Evolutionary conservation across 2,113 vertebrate species (phyloP).

Genomic region (Festucalex cinctus): DNA sequence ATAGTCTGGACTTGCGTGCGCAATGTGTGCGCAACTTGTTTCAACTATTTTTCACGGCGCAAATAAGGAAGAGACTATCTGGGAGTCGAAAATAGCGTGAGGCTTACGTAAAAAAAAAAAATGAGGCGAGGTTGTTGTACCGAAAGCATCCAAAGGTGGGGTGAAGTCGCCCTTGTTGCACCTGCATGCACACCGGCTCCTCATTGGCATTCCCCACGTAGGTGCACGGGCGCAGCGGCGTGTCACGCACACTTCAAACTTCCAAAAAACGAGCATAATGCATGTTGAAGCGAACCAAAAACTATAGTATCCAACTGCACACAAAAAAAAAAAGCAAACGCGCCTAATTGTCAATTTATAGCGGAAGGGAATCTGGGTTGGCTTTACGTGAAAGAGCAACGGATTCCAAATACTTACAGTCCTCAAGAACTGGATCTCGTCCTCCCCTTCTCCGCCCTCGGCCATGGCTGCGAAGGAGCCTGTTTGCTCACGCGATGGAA

Average conservation of each 20-base stretch:
- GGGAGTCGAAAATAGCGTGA: not conserved
- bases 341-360: slow-evolving; percentile 17
- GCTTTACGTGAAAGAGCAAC: not conserved
- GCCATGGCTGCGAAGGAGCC: slow-evolving; percentile 92
- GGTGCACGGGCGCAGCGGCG: slow-evolving; percentile 47
- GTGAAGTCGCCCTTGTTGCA: slow-evolving; percentile 35
- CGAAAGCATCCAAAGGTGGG: not conserved
- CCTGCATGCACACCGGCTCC: slow-evolving; percentile 50
- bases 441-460: slow-evolving; percentile 94
- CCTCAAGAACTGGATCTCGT: slow-evolving; percentile 98
- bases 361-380: not conserved
- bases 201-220: slow-evolving; percentile 46
- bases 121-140: not conserved
- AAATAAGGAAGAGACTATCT: not conserved
- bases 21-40: slow-evolving; percentile 50
- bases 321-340: not conserved
- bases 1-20: slow-evolving; percentile 55
- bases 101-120: not conserved
- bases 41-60: slow-evolving; percentile 36
- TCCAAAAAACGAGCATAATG: slow-evolving; percentile 2
- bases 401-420: slow-evolving; percentile 84
- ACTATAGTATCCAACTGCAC: not conserved
- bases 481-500: slow-evolving; percentile 79
- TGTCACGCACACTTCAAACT: slow-evolving; percentile 40
- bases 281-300: slow-evolving; percentile 11